Base-by-base conservation (phyloP, 37 sponge, comb jelly and placozoan genomes). In the Chondrilla cf. caribensis region DNA sequence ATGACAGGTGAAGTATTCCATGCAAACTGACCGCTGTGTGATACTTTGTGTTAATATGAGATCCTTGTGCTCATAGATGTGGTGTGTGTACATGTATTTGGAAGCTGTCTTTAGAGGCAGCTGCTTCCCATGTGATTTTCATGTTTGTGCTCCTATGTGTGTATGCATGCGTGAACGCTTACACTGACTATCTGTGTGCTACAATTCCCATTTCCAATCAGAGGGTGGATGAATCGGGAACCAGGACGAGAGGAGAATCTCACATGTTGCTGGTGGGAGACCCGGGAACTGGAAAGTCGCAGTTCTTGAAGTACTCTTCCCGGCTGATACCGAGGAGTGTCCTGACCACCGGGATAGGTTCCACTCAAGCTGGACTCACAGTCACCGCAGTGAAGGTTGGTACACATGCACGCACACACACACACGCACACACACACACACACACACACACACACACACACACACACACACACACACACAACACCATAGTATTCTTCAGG, bases 271-370 rank as follows among this genome's bases (percentile, higher is more conserved):
- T 96, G 65, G 94, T 96, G 24, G 97, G 97, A 41, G 97, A 96
- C 77, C 97, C 97, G 42, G 93, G 95, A 4, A 96, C 97, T 8
- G 97, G 91, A 9, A 96, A 96, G 60, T 90, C 91, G 29, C 97
- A 96, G 86, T 93, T 96, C 38, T 84, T 96, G 38, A 96, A 96
- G 84, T 96, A 87, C 76, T 86, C 97, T 9, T 58, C 89, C 37
- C 87, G 83, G 47, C 83, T 96, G 29, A 80, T 90, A 40, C 94
- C 97, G 3, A 85, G 97, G 21, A 93, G 94, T 29, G 97, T 96
- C 0, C 84, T 96, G 58, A 96, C 97, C 25, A 96, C 94, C 26
- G 97, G 97, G 22, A 88, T 96, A 24, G 97, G 97, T 0, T 89
- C 90, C 75, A 96, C 97, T 47, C 88, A 79, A 38, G 97, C 97